Evolutionary conservation across 2,888 invertebrate species (phyloP).

Genomic region (Sclerodermus sp.): DNA sequence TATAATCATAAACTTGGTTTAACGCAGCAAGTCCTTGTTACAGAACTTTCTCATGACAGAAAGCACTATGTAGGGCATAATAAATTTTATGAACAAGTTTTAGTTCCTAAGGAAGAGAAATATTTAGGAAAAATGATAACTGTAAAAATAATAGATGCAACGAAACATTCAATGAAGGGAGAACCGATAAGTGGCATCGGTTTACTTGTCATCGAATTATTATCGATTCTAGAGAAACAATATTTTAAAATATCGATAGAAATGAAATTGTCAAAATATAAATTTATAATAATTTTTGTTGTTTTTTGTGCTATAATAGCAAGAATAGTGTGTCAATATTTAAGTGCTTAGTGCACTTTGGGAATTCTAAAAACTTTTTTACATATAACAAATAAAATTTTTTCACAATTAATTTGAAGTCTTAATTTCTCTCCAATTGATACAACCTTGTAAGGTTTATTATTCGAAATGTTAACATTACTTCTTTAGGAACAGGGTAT

Average conservation of each 20-base stretch:
- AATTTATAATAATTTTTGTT: constrained; percentile 45
- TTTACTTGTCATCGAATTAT: too few species aligned
- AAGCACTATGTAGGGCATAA: constrained; percentile 93
- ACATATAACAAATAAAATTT: too few species aligned
- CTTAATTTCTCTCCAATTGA: too few species aligned
- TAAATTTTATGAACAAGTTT: constrained; percentile 90
- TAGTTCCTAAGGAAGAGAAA: constrained; percentile 76
- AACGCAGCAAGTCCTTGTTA: constrained; percentile 80
- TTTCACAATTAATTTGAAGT: too few species aligned
- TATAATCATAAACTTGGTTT: constrained; percentile 73
- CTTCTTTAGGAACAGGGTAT: constrained; percentile 1
- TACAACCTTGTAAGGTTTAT: too few species aligned
- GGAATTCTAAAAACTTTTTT: too few species aligned
- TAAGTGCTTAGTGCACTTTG: constrained; percentile 28
- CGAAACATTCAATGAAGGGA: constrained; percentile 80
- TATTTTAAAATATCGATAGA: constrained; percentile 31
- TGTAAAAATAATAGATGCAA: constrained; percentile 71
- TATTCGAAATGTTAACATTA: neutral
- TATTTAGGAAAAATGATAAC: constrained; percentile 82
- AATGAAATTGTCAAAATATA: constrained; percentile 33
- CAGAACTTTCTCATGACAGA: constrained; percentile 90
- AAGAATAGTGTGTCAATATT: constrained; percentile 51
- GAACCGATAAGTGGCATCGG: constrained; percentile 61
- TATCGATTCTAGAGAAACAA: too few species aligned
- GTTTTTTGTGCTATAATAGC: constrained; percentile 44